Evolutionary conservation across 2,888 invertebrate genomes (phyloP), one percentile per base, ranked within the genome.

Genomic region (Ellobium chinense): DNA sequence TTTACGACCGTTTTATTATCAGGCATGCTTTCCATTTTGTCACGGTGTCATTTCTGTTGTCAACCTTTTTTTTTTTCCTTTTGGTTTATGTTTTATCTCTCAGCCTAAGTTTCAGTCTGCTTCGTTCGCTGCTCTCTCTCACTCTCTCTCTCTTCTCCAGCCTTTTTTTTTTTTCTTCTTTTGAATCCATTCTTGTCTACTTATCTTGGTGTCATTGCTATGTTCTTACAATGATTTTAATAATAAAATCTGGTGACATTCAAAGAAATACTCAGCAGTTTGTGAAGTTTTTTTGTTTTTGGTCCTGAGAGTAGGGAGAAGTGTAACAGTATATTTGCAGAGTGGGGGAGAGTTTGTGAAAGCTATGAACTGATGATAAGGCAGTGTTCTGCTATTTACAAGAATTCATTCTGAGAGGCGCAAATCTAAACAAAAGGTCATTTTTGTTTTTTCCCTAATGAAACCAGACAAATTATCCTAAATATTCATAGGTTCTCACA

Each of bases 231-330:
- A 58, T 27, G 58, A 58, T 72, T 72, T 72, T 72, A 72, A 72
- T 31, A 72, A 72, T 58, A 58, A 72, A 56, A 72, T 72, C 58
- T 72, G 70, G 70, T 72, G 70, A 72, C 69, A 70, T 56, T 72
- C n/a, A n/a, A 72, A 58, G 7, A 14, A 4, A 58, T 31, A 2
- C 27, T 3, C 4, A 4, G 18, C 14, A 34, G 31, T 29, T 63
- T n/a, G 18, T 31, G 4, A 36, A 37, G 3, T 36, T 9, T 60
- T 18, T 46, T 18, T 46, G 46, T n/a, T n/a, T n/a, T n/a, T n/a
- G n/a, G n/a, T n/a, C n/a, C n/a, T n/a, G n/a, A n/a, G n/a, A n/a
- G n/a, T n/a, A n/a, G n/a, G n/a, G n/a, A n/a, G n/a, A n/a, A n/a
- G n/a, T n/a, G n/a, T n/a, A n/a, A n/a, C n/a, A n/a, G n/a, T n/a